phyloP scores from a whole-genome alignment of 2,113 vertebrate species.

The Megaceryle torquata region DNA sequence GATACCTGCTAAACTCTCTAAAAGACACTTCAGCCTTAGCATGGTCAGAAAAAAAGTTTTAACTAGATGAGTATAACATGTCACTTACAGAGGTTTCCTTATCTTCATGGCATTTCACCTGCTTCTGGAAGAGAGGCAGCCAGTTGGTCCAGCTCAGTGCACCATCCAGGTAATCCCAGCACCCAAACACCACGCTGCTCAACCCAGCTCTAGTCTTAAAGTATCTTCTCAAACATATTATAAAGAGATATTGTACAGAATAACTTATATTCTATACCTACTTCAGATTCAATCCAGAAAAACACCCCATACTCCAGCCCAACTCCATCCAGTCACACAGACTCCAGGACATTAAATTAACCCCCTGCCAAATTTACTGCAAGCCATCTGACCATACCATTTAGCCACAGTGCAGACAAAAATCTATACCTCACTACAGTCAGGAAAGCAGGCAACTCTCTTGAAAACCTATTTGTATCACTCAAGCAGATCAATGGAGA shows the following conservation, averaged over 20 bases:
- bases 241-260: neutral
- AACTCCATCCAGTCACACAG: neutral
- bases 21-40: neutral
- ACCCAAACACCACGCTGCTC: neutral
- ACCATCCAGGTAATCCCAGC: neutral
- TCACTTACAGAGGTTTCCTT: neutral
- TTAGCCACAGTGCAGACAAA: conserved; percentile 29
- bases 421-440: neutral
- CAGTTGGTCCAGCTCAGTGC: neutral
- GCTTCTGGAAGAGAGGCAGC: neutral
- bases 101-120: neutral
- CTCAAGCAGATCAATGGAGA: conserved; percentile 42
- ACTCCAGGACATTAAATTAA: conserved; percentile 2
- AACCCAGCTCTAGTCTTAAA: neutral
- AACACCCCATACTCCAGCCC: neutral
- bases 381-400: conserved; percentile 8
- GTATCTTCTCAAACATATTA: neutral
- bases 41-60: neutral
- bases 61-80: too few species aligned
- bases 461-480: conserved; percentile 37
- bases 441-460: conserved; percentile 20
- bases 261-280: neutral
- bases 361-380: conserved; percentile 2
- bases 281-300: neutral
- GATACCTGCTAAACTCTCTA: neutral